These are phyloP conservation scores for Hylaeus anthracinus DNA, from an alignment of 1,140 invertebrate genomes.

Conservation along the genomic window DNA sequence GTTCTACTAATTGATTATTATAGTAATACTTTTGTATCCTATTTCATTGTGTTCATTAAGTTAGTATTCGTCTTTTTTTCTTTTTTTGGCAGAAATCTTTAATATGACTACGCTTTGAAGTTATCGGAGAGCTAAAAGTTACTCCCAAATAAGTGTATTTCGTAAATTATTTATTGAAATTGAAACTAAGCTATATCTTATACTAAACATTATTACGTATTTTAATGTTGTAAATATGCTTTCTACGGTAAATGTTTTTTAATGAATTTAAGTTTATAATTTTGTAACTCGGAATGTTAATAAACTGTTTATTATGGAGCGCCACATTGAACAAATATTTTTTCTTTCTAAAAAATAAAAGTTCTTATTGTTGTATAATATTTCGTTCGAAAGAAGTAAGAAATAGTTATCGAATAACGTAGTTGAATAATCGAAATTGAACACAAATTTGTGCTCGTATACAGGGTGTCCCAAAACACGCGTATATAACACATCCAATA, in stretches of 20 bases:
- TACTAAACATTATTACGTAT: constrained; percentile 57
- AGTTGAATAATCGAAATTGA: too few relatives aligned
- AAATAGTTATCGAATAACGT: background rate
- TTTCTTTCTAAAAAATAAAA: background rate
- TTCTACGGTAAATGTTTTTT: constrained; percentile 60
- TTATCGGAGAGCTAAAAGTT: constrained; percentile 44
- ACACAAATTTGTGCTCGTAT: too few relatives aligned
- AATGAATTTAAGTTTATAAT: constrained; percentile 34
- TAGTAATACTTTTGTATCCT: constrained; percentile 67
- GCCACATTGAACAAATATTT: background rate
- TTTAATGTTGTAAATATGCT: constrained; percentile 69
- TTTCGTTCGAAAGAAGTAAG: background rate
- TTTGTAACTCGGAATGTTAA: constrained; percentile 14
- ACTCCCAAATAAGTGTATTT: constrained; percentile 46
- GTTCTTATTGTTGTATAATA: background rate
- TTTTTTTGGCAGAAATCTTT: constrained; percentile 46
- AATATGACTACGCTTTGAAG: constrained; percentile 65
- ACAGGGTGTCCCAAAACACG: too few relatives aligned
- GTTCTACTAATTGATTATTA: constrained; percentile 66
- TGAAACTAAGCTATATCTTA: constrained; percentile 48
- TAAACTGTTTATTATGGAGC: constrained; percentile 20
- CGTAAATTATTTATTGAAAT: constrained; percentile 62
- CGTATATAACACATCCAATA: constrained; percentile 33
- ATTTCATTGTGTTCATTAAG: constrained; percentile 70
- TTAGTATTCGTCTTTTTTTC: constrained; percentile 64